Conservation (phyloP, 2,888 invertebrate genomes). For the Ommatoiulus sabulosus region DNA sequence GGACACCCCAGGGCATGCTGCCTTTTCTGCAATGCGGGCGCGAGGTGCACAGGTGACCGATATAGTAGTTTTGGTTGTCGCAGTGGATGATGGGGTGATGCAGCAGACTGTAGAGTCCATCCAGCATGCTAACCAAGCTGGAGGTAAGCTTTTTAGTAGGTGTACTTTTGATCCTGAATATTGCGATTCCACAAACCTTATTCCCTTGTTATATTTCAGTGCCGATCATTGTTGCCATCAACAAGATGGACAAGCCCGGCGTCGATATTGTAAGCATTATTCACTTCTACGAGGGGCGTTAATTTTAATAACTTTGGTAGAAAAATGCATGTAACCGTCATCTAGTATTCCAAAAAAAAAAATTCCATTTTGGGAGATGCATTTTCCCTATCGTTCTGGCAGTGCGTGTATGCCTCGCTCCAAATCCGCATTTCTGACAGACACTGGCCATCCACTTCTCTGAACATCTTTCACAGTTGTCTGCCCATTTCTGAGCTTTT, state of each 20-base stretch:
- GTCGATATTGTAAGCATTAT: constrained; percentile 80
- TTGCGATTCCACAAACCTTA: constrained; percentile 39
- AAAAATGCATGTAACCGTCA: no score
- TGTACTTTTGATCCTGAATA: not conserved
- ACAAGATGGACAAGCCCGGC: constrained; percentile 95
- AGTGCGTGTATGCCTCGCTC: no score
- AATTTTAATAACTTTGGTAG: no score
- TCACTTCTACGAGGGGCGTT: no score
- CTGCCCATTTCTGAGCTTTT: no score
- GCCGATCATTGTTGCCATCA: constrained; percentile 95
- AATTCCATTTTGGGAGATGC: no score
- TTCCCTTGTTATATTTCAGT: constrained; percentile 71
- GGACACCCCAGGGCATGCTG: constrained; percentile 99
- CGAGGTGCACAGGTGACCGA: constrained; percentile 97
- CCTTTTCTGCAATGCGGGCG: constrained; percentile 92
- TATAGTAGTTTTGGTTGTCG: constrained; percentile 94
- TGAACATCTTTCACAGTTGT: no score
- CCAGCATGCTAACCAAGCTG: constrained; percentile 82
- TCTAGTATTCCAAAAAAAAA: no score
- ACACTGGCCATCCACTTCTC: no score
- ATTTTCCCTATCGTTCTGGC: no score
- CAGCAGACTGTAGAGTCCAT: constrained; percentile 96
- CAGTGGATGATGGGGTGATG: constrained; percentile 99
- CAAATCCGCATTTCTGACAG: no score
- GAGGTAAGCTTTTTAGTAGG: constrained; percentile 70